These are phyloP conservation scores for Sialis lutaria DNA, from an alignment of 2,888 invertebrate species.

Conservation along the genomic window DNA sequence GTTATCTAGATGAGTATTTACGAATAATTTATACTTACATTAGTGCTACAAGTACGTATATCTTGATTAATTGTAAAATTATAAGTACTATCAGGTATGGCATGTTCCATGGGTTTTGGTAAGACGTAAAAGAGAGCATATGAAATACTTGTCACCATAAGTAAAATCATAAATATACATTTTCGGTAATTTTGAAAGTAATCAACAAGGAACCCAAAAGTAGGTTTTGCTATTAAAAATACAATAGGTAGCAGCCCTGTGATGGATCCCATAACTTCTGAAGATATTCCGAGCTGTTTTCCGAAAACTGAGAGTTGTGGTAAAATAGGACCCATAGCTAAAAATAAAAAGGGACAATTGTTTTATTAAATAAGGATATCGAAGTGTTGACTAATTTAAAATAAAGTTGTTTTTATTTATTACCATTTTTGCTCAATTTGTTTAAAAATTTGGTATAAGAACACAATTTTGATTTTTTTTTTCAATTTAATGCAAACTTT, in stretches of 20 bases:
- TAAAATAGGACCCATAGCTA: constrained; percentile 65
- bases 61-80: not conserved
- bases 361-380: not conserved
- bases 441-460: not conserved
- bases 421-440: too few relatives aligned
- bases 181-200: constrained; percentile 51
- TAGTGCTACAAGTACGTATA: constrained; percentile 21
- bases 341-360: constrained; percentile 14
- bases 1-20: not conserved
- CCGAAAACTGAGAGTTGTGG: constrained; percentile 66
- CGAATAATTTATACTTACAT: constrained; percentile 18
- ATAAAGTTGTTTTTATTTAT: too few relatives aligned
- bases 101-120: constrained; percentile 21
- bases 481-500: not conserved
- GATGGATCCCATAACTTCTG: constrained; percentile 58
- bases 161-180: constrained; percentile 48
- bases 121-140: constrained; percentile 56
- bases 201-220: constrained; percentile 59
- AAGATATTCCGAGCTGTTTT: constrained; percentile 57
- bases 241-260: constrained; percentile 58
- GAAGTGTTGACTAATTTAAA: too few relatives aligned
- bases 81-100: constrained; percentile 7
- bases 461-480: not conserved
- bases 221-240: constrained; percentile 59
- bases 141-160: constrained; percentile 43